Evolutionary conservation across 2,888 invertebrate genomes (phyloP), one percentile per base, ranked within the genome.

Genomic region (Microplitis manilae): DNA sequence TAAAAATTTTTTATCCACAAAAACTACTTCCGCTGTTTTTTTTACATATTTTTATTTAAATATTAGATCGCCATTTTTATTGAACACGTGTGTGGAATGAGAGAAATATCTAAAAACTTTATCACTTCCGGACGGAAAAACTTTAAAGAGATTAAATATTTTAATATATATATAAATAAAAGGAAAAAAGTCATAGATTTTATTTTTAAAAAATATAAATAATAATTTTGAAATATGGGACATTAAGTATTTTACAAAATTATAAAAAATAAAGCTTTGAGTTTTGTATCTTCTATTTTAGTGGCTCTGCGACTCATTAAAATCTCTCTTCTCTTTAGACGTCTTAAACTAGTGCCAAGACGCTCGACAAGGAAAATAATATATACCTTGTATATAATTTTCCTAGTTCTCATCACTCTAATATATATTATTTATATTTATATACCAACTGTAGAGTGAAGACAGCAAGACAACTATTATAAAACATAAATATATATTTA

Each of bases 91-190:
- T 30, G 38, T 38, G n/a, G 7, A 38, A n/a, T 38, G 39, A 50
- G 30, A 30, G 30, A 50, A 50, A 50, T 50, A 50, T 13, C 50
- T 50, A 30, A 30, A 30, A 30, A 30, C 7, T 67, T 67, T 67
- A 67, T 38, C 39, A 39, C 67, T 67, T 67, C 67, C 67, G 67
- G 67, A 67, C n/a, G 39, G 39, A 39, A 67, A 67, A 67, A 38
- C 67, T 67, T 30, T 38, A 67, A 39, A 67, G 6, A 38, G 30
- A 67, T 67, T 30, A 7, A 13, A 50, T 50, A 50, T 6, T 50
- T 4, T 13, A 50, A 50, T 50, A 8, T 50, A 13, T 13, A 8
- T 13, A 1, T 2, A 7, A 4, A 9, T 13, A 50, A 50, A 50
- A 50, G 9, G 50, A 50, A 50, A 50, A 50, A 50, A 50, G 30